Base-by-base conservation (phyloP, 2,113 vertebrate genomes). In the Gnathonemus echidnorhynchus region DNA sequence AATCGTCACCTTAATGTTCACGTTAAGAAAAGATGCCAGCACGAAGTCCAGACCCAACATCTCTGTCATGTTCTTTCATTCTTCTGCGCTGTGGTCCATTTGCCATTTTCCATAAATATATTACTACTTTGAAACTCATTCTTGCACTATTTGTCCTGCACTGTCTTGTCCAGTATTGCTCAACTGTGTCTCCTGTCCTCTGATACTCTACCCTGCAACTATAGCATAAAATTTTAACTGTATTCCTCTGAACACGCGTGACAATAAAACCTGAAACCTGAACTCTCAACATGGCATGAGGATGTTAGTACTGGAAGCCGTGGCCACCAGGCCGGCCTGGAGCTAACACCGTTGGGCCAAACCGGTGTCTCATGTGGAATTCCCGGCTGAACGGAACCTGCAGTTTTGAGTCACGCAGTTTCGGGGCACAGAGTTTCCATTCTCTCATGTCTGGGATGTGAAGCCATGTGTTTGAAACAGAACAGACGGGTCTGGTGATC, bases 381-480 rank as follows among this genome's bases (percentile, higher is more conserved):
- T n/a, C 56, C 35, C 13, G 46, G 52, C 84, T 87, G 85, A n/a
- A 49, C 45, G n/a, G 89, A 50, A 87, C 58, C 27, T 45, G 19
- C 74, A 86, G 39, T 15, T 87, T 13, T 87, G 85, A 90, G 85
- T 90, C 89, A 90, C 11, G 1, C 13, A 35, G 13, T 15, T 87
- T 90, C 42, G 31, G 52, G 27, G 66, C 52, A 45, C 88, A 88
- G 42, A 88, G 70, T 90, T 90, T 74, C 85, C 89, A 87, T 87
- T 90, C 42, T 52, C 45, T 90, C 89, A 70, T 17, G 31, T 87
- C 45, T 27, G 53, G 84, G 84, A 85, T 21, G 31, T 7, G 11
- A 66, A 86, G 52, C n/a, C 45, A 24, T 46, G 77, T 90, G 85
- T 86, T 87, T 52, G 58, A 90, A 45, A 49, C 85, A 11, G 11